These are phyloP conservation scores for Heliothis virescens DNA, from an alignment of 1,140 invertebrate species.

Conservation along the genomic window DNA sequence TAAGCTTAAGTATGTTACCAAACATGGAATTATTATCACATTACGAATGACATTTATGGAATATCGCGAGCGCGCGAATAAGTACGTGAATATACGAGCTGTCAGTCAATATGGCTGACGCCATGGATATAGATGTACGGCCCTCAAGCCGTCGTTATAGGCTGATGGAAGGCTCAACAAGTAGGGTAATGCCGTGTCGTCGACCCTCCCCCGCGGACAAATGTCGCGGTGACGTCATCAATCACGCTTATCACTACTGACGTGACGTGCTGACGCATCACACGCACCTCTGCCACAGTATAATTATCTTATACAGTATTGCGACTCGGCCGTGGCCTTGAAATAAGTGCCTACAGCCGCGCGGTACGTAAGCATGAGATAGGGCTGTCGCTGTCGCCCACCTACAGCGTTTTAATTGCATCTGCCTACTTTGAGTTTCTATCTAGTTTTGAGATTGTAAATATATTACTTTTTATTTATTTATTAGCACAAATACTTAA, in stretches of 20 bases:
- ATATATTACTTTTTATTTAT: no score
- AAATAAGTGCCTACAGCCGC: no score
- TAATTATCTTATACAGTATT: no score
- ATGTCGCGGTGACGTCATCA: slow-evolving; percentile 60
- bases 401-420: no score
- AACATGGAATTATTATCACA: slow-evolving; percentile 16
- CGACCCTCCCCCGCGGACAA: slow-evolving; percentile 13
- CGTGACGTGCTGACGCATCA: slow-evolving; percentile 51
- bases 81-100: slow-evolving; percentile 40
- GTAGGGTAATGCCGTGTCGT: slow-evolving; percentile 51
- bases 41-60: slow-evolving; percentile 30
- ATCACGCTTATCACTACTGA: slow-evolving; percentile 72
- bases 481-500: no score
- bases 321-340: no score
- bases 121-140: slow-evolving; percentile 44
- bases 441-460: no score
- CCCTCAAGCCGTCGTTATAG: slow-evolving; percentile 39
- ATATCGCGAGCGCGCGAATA: slow-evolving; percentile 22
- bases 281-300: no score
- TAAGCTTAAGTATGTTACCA: background rate
- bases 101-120: slow-evolving; percentile 48
- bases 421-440: no score
- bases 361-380: no score
- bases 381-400: no score
- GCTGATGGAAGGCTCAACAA: slow-evolving; percentile 46